Base-by-base conservation (phyloP, 2,113 vertebrate genomes). In the Cottus gobio region DNA sequence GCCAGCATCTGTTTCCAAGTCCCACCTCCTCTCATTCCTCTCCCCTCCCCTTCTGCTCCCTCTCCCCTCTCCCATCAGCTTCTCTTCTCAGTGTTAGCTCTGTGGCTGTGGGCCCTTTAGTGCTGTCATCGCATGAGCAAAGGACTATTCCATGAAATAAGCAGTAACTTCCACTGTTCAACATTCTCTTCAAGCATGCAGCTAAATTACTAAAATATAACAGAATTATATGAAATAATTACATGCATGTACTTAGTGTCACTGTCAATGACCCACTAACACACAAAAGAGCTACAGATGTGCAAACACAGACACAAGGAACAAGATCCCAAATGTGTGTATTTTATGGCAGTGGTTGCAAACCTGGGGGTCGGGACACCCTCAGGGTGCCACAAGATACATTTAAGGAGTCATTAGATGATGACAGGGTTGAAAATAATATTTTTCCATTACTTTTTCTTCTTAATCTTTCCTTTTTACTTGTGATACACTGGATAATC, bases 1-100 rank as follows among this genome's bases (percentile, higher is more conserved):
- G 48, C 57, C 31, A 71, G 82, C 87, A 90, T 90, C 90, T 84
- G 82, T 71, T 81, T 78, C 57, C 82, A 76, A 65, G 75, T 24
- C 77, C 83, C 80, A 74, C 78, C 86, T 85, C 85, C 71, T 88
- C 65, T 65, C 30, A 50, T 26, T 76, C 50, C 48, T 62, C 46
- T 46, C n/a, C 30, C 60, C 64, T 77, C 75, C 57, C 61, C 28
- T 54, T 72, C 71, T 74, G 7, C 50, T 71, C 36, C 58, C 64
- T 77, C 69, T 46, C 46, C 61, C 28, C 48, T 72, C 71, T 74
- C 5, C 50, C 65, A 34, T 6, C 37, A 78, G 85, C 36, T 18
- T 80, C 54, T 75, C 12, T 42, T 58, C 42, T 62, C 61, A 36
- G 46, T 30, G 48, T 22, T 74, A 11, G 6, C 28, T 44, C 48